Base-by-base conservation (phyloP, 1,140 invertebrate species). In the Sminthurides bifidus region DNA sequence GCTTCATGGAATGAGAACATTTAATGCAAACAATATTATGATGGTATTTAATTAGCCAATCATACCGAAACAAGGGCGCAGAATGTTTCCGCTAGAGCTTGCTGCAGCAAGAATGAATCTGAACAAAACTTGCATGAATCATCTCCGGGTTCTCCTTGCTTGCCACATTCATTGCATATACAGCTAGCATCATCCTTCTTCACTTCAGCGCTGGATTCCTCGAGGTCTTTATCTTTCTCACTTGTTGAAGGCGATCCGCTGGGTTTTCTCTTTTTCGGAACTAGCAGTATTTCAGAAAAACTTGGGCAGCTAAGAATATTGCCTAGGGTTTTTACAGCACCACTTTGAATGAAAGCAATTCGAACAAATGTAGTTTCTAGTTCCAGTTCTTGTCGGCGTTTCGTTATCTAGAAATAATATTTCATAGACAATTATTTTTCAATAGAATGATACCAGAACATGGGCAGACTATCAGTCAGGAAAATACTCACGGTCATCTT, bases 241-340 rank as follows among this genome's bases (percentile, higher is more conserved):
- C 54, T 70, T 58, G 40, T 56, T 66, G 45, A 37, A 63, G 59
- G 56, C 65, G 68, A 52, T 40, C 52, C 69, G 52, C 46, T 66
- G 29, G 66, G 66, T 60, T 62, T 66, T 54, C n/a, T 38, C 10
- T 59, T 56, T 38, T 72, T 72, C 0, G 74, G 75, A 15, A 79
- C 72, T 4, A 81, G 66, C 38, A 81, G 67, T 61, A 79, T 67
- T 64, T 81, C 79, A 2, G 70, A 71, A 69, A 73, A 79, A 49
- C 72, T 70, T 48, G 71, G 73, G 50, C 73, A 75, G 53, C 71
- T 71, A 14, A 79, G 60, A 2, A 80, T 67, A 19, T 69, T 67
- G 48, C 71, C 67, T 15, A 82, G 61, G 5, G 74, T 68, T 67
- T 81, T 80, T 54, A 82, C 66, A 27, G 79, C 76, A 27, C 75